Base-by-base conservation (phyloP, 2,113 vertebrate species). In the Progne subis region DNA sequence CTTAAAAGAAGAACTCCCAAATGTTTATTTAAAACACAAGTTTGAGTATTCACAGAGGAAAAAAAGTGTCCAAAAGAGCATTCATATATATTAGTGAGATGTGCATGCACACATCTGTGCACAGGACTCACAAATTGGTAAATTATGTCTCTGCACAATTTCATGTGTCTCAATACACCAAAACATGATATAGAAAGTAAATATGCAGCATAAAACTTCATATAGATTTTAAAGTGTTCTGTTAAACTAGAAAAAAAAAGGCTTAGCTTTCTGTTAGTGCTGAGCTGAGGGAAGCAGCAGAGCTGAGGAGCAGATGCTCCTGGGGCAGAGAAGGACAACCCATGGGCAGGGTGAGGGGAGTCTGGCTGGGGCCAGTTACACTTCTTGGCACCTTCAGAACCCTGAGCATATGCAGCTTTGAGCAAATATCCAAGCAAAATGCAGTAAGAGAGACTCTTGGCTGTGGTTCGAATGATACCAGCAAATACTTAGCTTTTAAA, bases 381-480 rank as follows among this genome's bases (percentile, higher is more conserved):
- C 13, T 37, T 61, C 11, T 14, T 57, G 28, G 17, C 4, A 5
- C 25, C 16, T 82, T 78, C 56, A 63, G 43, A 24, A 47, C 11
- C 32, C 21, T 32, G 26, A 78, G 9, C 0, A 0, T 55, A 14
- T 17, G 3, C 0, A 7, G 12, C 12, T 85, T 68, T 60, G 61
- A 88, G 39, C 19, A 88, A 82, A 64, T 67, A 82, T 23, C 13
- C 19, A 41, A 59, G 20, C 7, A 87, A 82, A 75, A 74, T 13
- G 5, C 13, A 57, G 14, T 12, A 49, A 21, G 12, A 83, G 19
- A 78, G 8, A 52, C 8, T 56, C 20, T 43, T 57, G 31, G 32
- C 52, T 79, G 29, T n/a, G 60, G 34, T 92, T 88, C 76, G 52
- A 82, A 71, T 55, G 2, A 18, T 28, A 46, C 12, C 4, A 29